Base-by-base conservation (phyloP, 2,888 invertebrate genomes). In the Pelosia muscerda region DNA sequence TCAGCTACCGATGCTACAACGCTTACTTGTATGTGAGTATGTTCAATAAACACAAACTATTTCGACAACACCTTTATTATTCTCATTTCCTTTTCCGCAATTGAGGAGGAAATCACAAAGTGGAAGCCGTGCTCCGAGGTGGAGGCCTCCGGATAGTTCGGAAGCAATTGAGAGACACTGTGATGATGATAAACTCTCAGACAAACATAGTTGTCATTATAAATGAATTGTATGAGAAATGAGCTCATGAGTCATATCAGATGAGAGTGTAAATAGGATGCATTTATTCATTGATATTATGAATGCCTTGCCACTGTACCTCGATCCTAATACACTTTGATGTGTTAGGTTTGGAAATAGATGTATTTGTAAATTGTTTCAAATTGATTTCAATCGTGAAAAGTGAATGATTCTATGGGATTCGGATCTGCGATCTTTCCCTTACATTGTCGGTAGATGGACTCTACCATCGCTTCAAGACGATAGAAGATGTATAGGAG, bases 291-390 rank as follows among this genome's bases (percentile, higher is more conserved):
- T 2, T 11, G 55, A 23, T 25, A 42, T 28, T 28, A 55, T 19
- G 57, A 28, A 57, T 26, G 28, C 57, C 28, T 38, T n/a, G 26
- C 19, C 19, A 28, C 57, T 57, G 31, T n/a, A 11, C 57, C 57
- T 57, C 57, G 57, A 57, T 28, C 8, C 10, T 28, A 57, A 57
- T 57, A 57, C 56, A 57, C 15, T 57, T 57, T 10, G n/a, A 57
- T 57, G 28, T 28, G 31, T 28, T 58, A n/a, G 58, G 19, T 19
- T 25, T 55, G 55, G 26, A 55, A 55, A 25, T 55, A 55, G 55
- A 2, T 19, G n/a, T 34, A 34, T 49, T 49, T n/a, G 49, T 49
- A 49, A 49, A 49, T 49, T 6, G n/a, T 49, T 10, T 8, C 9
- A 10, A 1, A 8, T 31, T 10, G 10, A n/a, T n/a, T n/a, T n/a